A percentile compares a stretch with the other conserved stretches of the same genome.
Evolutionary conservation across 2,888 invertebrate genomes (phyloP).

Genomic region (Lithophane ornitopus): DNA sequence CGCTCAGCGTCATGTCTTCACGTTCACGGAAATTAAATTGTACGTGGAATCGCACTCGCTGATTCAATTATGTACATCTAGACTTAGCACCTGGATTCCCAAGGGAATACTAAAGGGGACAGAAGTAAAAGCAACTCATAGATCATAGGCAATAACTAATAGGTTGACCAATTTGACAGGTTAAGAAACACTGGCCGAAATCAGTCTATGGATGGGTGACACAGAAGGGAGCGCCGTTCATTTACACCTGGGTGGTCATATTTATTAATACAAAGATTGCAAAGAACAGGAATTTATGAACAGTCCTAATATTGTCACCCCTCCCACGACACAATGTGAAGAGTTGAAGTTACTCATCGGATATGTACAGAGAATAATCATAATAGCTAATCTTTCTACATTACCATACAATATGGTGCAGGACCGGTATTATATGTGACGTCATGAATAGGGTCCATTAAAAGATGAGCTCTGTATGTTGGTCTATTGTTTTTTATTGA

Average conservation of each 20-base stretch:
- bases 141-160: background rate
- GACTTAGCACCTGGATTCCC: background rate
- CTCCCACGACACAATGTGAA: constrained; percentile 9
- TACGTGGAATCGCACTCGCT: constrained; percentile 68
- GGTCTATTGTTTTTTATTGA: background rate
- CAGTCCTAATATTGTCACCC: background rate
- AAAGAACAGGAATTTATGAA: background rate
- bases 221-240: background rate
- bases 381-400: constrained; percentile 45
- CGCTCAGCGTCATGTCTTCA: constrained; percentile 51
- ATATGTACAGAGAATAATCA: constrained; percentile 44
- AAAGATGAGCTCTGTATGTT: constrained; percentile 9
- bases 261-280: background rate
- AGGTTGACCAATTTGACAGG: background rate
- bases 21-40: constrained; percentile 45
- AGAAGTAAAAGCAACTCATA: too few relatives aligned
- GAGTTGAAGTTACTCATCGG: constrained; percentile 31
- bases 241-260: background rate
- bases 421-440: constrained; percentile 48
- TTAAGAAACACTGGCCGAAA: too few relatives aligned
- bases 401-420: constrained; percentile 63
- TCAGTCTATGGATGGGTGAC: background rate
- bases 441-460: constrained; percentile 29
- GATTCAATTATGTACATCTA: constrained; percentile 9
- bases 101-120: background rate